Conservation (phyloP, 2,113 vertebrate genomes). For the Sterrhoptilus dennistouni region DNA sequence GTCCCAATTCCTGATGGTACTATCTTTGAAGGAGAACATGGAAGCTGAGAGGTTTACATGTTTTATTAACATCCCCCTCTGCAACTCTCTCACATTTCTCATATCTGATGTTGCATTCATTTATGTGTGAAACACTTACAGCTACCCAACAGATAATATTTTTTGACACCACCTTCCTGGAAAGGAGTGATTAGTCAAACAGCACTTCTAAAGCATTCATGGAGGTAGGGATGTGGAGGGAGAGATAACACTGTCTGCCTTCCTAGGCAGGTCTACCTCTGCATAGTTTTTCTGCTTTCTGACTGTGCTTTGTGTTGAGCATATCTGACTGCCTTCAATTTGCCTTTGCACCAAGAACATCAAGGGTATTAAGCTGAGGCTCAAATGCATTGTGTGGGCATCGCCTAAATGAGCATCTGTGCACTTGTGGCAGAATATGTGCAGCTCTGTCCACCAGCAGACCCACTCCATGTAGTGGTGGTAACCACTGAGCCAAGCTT, state of each 20-base stretch:
- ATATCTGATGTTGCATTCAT: not conserved
- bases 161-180: not conserved
- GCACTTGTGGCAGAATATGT: not conserved
- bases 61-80: not conserved
- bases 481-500: not conserved
- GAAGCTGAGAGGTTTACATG: not conserved
- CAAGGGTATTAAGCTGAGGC: not conserved
- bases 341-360: not conserved
- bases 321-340: not conserved
- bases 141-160: not conserved
- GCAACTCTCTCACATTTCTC: not conserved
- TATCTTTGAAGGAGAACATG: not conserved
- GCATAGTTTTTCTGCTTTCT: not conserved
- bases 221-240: not conserved
- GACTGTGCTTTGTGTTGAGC: not conserved
- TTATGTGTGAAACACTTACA: not conserved
- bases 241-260: not conserved
- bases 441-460: not conserved
- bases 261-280: not conserved
- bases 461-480: not conserved
- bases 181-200: not conserved
- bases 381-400: not conserved
- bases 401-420: accelerated
- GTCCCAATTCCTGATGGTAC: not conserved
- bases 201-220: not conserved